Evolutionary conservation across 2,113 vertebrate species (phyloP), one percentile per base, ranked within the genome.

Genomic region (Ptilonorhynchus violaceus): DNA sequence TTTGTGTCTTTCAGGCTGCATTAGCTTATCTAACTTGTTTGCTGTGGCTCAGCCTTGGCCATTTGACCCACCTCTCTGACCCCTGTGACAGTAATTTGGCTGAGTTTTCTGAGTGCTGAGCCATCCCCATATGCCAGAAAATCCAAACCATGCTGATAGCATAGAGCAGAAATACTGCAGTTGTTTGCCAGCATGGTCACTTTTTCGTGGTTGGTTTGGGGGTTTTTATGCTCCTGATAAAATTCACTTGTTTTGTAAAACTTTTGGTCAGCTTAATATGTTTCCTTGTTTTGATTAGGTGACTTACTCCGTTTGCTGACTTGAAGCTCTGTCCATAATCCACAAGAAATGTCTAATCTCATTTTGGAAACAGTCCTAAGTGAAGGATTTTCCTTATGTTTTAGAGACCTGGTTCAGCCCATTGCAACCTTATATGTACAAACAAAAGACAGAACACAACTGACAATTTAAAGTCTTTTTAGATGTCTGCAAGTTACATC

Each of bases 181-280:
- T 16, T 6, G 0, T 60, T 83, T 67, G 8, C 16, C 24, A 41
- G 0, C 1, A 0, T 1, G 2, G 42, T 59, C 13, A 6, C 22
- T n/a, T 31, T 44, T 62, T 22, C 25, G 2, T 31, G 1, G 3
- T 8, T 10, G 35, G 19, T 28, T 42, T 27, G 8, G 21, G 7
- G 31, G 0, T 3, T 44, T 72, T 27, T 2, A 13, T 42, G 9
- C 7, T 63, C 4, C n/a, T 56, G 7, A 55, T 68, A 63, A 74
- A 70, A 39, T 13, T 66, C 25, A 22, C 15, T 44, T 49, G 7
- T 77, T 81, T 69, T 55, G 27, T 69, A 56, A 85, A 69, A 41
- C 6, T 70, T 66, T 28, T 52, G 27, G 37, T 55, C 60, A 81
- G 11, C 18, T 39, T 49, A 7, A 12, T 6, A 1, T 3, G 10